Conservation (phyloP, 2,113 vertebrate genomes). For the Barbus barbus region DNA sequence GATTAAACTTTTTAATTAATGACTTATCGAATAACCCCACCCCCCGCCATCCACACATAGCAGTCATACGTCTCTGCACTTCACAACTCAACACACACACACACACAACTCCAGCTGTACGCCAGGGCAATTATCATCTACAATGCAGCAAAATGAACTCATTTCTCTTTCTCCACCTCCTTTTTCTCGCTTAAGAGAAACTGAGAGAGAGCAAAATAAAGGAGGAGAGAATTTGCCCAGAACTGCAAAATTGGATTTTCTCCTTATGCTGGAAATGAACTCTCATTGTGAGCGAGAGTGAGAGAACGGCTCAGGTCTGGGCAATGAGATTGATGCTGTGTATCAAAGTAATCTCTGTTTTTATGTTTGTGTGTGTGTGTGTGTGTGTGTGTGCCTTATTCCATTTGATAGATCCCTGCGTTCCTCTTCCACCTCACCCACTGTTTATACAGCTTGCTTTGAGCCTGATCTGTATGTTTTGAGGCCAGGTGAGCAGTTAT, state of each 20-base stretch:
- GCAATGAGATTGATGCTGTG: constrained; percentile 17
- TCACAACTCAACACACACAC: not conserved
- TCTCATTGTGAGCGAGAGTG: not conserved
- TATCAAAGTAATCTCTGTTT: not conserved
- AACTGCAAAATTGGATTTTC: constrained; percentile 67
- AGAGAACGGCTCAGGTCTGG: not conserved
- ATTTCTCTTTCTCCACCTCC: constrained; percentile 28
- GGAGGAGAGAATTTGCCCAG: constrained; percentile 57
- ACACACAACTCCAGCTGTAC: constrained; percentile 35
- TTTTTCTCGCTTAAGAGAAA: constrained; percentile 36
- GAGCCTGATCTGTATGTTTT: not conserved
- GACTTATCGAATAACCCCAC: constrained; percentile 45
- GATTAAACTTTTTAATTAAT: constrained; percentile 54
- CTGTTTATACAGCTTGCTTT: constrained; percentile 28
- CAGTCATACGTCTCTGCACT: not conserved
- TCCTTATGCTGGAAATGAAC: constrained; percentile 54
- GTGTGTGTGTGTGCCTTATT: not conserved
- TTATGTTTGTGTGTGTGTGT: not conserved
- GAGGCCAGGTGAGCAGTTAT: not conserved
- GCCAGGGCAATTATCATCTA: constrained; percentile 53
- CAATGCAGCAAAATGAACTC: constrained; percentile 49
- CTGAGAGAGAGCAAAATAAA: constrained; percentile 32
- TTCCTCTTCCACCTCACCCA: constrained; percentile 14
- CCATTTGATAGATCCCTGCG: not conserved
- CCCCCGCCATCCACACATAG: constrained; percentile 31